Base-by-base conservation (phyloP, 2,888 invertebrate genomes). In the Leucophenga montana region DNA sequence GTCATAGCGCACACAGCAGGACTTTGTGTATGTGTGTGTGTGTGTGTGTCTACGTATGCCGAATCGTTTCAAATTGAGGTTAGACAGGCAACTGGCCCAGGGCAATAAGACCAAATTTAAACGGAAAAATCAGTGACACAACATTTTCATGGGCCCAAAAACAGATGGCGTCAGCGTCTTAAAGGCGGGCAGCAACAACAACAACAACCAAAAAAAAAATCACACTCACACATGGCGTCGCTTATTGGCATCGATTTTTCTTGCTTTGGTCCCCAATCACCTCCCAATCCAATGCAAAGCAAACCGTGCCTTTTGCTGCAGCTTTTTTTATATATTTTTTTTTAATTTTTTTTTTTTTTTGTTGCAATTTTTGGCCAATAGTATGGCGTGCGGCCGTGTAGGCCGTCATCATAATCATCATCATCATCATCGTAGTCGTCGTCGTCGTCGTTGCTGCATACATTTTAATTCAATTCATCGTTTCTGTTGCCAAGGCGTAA, bases 81-180 rank as follows among this genome's bases (percentile, higher is more conserved):
- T 39, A 39, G 39, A 39, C 39, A 39, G 11, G 16, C 20, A 9
- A 20, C 53, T 18, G 53, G 39, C 39, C 11, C 18, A 18, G 14
- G 53, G 53, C 16, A 16, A 53, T 5, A 18, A 2, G 53, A 18
- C 16, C 9, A 53, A 18, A 3, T 14, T 50, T 14, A 20, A 22
- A 14, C 27, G 27, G 27, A 56, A 56, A 56, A 56, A 22, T 56
- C 56, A 22, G 27, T 56, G 27, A 56, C 14, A 56, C 56, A 22
- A 56, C 18, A 6, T 16, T 56, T 56, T 27, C n/a, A 44, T 39
- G 33, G 54, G 66, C 54, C 39, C 66, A 44, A 53, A 66, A 20
- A 9, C 54, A 66, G 31, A 66, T 66, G 66, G 66, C 66, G 66
- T 66, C 66, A 66, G 18, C 46, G 46, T 54, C 54, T 18, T 39